These are phyloP conservation scores for Ariolimax columbianus DNA, from an alignment of 2,888 invertebrate species.

Conservation along the genomic window DNA sequence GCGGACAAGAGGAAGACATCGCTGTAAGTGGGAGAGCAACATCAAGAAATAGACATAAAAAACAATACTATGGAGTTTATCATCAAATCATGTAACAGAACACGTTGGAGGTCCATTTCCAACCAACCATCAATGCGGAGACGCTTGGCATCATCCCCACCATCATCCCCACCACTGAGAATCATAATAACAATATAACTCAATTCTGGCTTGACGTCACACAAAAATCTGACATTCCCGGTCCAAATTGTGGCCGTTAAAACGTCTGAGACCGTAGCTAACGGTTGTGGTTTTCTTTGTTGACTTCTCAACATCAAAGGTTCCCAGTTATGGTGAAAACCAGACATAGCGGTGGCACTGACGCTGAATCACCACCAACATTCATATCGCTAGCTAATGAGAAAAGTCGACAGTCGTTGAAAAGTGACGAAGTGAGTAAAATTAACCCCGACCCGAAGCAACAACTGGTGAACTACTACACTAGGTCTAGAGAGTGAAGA, in stretches of 20 bases:
- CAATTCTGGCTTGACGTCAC: not conserved
- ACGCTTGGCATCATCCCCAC: no score
- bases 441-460: no score
- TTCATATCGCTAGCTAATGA: constrained; percentile 51
- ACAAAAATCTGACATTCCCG: constrained; percentile 25
- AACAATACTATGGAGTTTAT: no score
- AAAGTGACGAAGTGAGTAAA: constrained; percentile 40
- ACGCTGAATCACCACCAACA: constrained; percentile 54
- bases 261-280: not conserved
- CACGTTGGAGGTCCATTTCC: no score
- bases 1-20: no score
- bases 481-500: not conserved
- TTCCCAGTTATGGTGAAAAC: constrained; percentile 66
- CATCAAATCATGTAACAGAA: no score
- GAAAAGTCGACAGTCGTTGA: constrained; percentile 37
- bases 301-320: constrained; percentile 21
- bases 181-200: not conserved
- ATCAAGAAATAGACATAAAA: no score
- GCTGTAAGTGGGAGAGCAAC: no score
- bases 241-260: not conserved
- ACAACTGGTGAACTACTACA: no score
- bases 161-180: no score
- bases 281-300: constrained; percentile 33
- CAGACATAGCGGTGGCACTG: constrained; percentile 65
- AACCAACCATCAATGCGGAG: no score